Evolutionary conservation across 1,140 invertebrate genomes (phyloP).

Genomic region (Rhopalosiphum padi): DNA sequence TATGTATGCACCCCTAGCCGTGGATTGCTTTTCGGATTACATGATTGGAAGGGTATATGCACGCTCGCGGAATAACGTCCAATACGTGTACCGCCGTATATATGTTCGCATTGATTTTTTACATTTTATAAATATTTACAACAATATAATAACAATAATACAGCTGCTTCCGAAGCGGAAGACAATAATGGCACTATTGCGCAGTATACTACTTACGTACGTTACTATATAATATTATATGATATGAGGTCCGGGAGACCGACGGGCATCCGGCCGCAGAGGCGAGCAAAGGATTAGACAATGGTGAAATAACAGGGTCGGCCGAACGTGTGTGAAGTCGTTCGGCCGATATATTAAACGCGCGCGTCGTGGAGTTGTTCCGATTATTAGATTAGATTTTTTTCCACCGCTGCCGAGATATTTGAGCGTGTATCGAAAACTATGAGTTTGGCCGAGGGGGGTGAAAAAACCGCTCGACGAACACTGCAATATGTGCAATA

Average conservation of each 20-base stretch:
- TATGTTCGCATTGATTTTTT: background rate
- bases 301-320: background rate
- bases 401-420: background rate
- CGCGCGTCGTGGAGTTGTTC: background rate
- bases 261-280: background rate
- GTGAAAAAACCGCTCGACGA: background rate
- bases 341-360: background rate
- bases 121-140: background rate
- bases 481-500: slow-evolving; percentile 30
- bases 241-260: background rate
- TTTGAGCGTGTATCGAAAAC: background rate
- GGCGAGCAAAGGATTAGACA: slow-evolving; percentile 38
- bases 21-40: background rate
- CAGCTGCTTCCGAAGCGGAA: background rate
- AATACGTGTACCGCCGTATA: background rate
- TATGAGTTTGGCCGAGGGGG: background rate
- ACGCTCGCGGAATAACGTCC: background rate
- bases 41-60: background rate
- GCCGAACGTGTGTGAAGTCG: background rate
- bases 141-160: slow-evolving; percentile 2
- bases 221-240: background rate
- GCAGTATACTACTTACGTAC: background rate
- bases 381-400: slow-evolving; percentile 25
- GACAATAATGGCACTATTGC: background rate
- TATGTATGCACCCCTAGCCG: background rate